These are phyloP conservation scores for Cremastobaeus sp. DNA, from an alignment of 2,888 invertebrate species.

Conservation along the genomic window DNA sequence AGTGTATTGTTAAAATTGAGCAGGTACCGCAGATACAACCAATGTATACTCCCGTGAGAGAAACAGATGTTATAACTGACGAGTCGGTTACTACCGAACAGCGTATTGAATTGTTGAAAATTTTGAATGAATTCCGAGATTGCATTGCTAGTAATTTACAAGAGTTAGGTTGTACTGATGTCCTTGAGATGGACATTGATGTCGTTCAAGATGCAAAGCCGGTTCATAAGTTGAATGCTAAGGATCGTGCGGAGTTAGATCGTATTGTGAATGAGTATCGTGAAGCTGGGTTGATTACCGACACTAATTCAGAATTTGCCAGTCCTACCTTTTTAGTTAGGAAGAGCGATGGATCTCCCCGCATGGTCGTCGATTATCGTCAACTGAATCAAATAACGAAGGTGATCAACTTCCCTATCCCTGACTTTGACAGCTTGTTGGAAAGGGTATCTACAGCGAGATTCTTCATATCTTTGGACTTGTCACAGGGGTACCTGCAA, in stretches of 20 bases:
- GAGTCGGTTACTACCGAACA: too few relatives aligned
- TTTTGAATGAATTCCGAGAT: too few relatives aligned
- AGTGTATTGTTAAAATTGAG: too few relatives aligned
- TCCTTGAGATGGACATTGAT: too few relatives aligned
- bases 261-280: neutral
- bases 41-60: too few relatives aligned
- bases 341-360: neutral
- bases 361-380: constrained; percentile 15
- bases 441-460: neutral
- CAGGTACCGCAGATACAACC: too few relatives aligned
- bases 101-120: too few relatives aligned
- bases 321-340: neutral
- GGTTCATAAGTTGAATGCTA: neutral
- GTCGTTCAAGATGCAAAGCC: too few relatives aligned
- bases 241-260: neutral
- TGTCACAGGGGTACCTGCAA: constrained; percentile 12
- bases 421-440: constrained; percentile 7
- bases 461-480: constrained; percentile 4
- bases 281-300: constrained; percentile 1
- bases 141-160: too few relatives aligned
- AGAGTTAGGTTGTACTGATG: too few relatives aligned
- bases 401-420: constrained; percentile 1
- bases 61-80: too few relatives aligned
- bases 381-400: neutral
- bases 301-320: constrained; percentile 1